These are phyloP conservation scores for Dunckerocampus dactyliophorus DNA, from an alignment of 2,113 vertebrate species.

Conservation along the genomic window DNA sequence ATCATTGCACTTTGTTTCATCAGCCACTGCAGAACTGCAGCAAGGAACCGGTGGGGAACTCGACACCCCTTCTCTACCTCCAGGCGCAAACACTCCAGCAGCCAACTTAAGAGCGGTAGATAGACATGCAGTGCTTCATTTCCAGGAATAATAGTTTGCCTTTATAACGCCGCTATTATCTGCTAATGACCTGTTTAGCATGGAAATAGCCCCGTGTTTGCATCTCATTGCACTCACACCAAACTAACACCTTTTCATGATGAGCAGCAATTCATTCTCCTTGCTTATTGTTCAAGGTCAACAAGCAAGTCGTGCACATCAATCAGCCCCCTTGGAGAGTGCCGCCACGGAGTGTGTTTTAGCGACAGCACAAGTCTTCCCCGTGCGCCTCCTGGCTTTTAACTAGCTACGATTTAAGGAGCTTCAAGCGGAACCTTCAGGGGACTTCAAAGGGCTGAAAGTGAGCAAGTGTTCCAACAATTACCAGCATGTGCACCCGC, in stretches of 20 bases:
- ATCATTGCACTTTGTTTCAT: slow-evolving; percentile 78
- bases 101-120: slow-evolving; percentile 61
- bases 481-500: no score
- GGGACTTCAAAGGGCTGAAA: slow-evolving; percentile 56
- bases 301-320: slow-evolving; percentile 17
- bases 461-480: slow-evolving; percentile 40
- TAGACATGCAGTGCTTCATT: slow-evolving; percentile 51
- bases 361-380: slow-evolving; percentile 37
- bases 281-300: slow-evolving; percentile 55
- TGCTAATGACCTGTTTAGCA: slow-evolving; percentile 66
- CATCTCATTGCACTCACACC: slow-evolving; percentile 47
- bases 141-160: slow-evolving; percentile 58
- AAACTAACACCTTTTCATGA: slow-evolving; percentile 8
- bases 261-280: slow-evolving; percentile 14
- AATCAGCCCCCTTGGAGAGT: slow-evolving; percentile 1
- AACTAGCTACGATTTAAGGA: slow-evolving; percentile 52
- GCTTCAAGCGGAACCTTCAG: slow-evolving; percentile 53
- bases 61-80: slow-evolving; percentile 63
- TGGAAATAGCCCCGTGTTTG: slow-evolving; percentile 52
- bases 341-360: not conserved
- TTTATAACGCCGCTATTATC: slow-evolving; percentile 56
- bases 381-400: slow-evolving; percentile 37
- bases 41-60: slow-evolving; percentile 69
- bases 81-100: slow-evolving; percentile 68
- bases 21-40: slow-evolving; percentile 74